Base-by-base conservation (phyloP, 2,797 vertebrate genomes). In the Microctenopoma stevenorrisi region DNA sequence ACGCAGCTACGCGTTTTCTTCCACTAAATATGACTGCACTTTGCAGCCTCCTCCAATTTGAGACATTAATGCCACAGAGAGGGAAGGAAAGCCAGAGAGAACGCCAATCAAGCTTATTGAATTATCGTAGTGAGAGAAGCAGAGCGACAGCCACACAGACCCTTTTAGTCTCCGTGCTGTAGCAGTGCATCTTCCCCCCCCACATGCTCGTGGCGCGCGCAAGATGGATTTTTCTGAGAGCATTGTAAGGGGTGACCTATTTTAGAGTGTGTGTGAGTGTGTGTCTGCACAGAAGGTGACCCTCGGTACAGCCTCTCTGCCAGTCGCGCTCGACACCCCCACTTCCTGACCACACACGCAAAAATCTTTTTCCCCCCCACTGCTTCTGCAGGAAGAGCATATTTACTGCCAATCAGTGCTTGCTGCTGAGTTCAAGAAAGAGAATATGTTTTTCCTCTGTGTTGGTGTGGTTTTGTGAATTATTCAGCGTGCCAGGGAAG, bases 191-290 rank as follows among this genome's bases (percentile, higher is more conserved):
- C 83, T 72, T 75, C 18, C 18, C 62, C 18, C 67, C 75, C 81
- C 0, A 50, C 64, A 53, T 70, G 82, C 83, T 80, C 26, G n/a
- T 72, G 72, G 74, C 13, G 5, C 46, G 1, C 53, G 63, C 18
- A 18, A 81, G 79, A 91, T 87, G 79, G 88, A 88, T 88, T 88
- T 87, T 76, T 83, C 81, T 83, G 72, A 85, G 78, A 86, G 81
- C 88, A 88, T 90, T 88, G 81, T 87, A 71, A 79, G 68, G 40
- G 67, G 33, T 90, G 90, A 90, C 89, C 88, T 90, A 89, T 87
- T 91, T 91, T 78, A 71, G 68, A 2, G 49, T 47, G 48, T 70
- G 54, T 64, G 53, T 71, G 56, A 5, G 30, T 33, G 30, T 78
- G 61, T 72, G 68, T 74, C 7, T 74, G 56, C 60, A 38, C 76